Base-by-base conservation (phyloP, 2,113 vertebrate genomes). In the Cranoglanis bouderius region DNA sequence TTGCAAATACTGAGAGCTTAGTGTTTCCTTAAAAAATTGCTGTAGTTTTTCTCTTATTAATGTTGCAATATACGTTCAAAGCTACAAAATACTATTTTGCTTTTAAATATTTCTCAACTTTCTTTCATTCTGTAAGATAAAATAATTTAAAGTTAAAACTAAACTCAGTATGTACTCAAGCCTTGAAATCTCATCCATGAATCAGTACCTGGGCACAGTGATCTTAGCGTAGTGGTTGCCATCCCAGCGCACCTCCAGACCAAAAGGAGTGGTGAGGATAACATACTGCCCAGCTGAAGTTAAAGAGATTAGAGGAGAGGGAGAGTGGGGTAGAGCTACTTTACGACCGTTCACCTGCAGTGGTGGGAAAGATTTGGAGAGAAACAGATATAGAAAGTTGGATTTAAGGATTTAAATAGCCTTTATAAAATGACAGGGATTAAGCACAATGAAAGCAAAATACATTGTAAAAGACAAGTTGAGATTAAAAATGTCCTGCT, bases 151-250 rank as follows among this genome's bases (percentile, higher is more conserved):
- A 16, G 1, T 35, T 29, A 12, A 26, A 83, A 43, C 21, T 65
- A 65, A 65, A 18, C 40, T 46, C 4, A 49, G 74, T 24, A 46
- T 65, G 16, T 43, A 63, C 6, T 63, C 82, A 57, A 55, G 53
- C 14, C 53, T 55, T 2, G 13, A 55, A 55, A 55, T 55, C 53
- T 55, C 53, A 55, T 55, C 14, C 43, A 43, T 53, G 10, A 2
- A 55, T 16, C 1, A 18, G n/a, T 57, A 95, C 96, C 95, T 96
- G 46, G 96, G 93, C 72, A 96, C 94, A 1, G 91, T 90, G 86
- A 97, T 94, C 89, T 93, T 94, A 57, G 95, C 94, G 61, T 96
- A 94, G 91, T 96, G 96, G 91, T 96, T 95, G 46, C 96, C 96
- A 10, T 97, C 96, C 96, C 96, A 97, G 84, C 95, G 95, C 59